These are phyloP conservation scores for Deilephila porcellus DNA, from an alignment of 2,888 invertebrate genomes.

Conservation along the genomic window DNA sequence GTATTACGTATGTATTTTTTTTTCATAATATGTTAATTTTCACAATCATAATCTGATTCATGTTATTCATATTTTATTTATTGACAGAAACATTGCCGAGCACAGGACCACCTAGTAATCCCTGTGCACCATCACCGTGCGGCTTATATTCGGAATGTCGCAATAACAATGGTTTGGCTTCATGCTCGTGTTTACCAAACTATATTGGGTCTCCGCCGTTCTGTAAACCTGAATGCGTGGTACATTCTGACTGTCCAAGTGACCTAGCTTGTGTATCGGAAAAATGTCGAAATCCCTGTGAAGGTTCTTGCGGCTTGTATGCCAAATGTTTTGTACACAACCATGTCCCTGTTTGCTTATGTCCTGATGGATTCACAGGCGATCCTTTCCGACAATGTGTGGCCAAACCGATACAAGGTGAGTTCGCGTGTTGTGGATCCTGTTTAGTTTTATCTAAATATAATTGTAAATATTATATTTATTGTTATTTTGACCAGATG, in stretches of 20 bases:
- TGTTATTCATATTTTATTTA: slow-evolving; percentile 33
- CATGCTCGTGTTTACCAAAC: slow-evolving; percentile 88
- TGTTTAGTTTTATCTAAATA: not conserved
- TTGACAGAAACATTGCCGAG: slow-evolving; percentile 63
- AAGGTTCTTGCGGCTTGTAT: slow-evolving; percentile 87
- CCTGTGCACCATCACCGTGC: slow-evolving; percentile 90
- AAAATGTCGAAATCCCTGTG: slow-evolving; percentile 89
- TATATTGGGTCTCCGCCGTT: slow-evolving; percentile 87
- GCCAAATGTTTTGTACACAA: slow-evolving; percentile 88
- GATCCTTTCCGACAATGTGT: slow-evolving; percentile 89
- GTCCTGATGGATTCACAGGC: slow-evolving; percentile 87
- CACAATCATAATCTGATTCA: not conserved
- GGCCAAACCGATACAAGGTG: slow-evolving; percentile 80
- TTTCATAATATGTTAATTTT: not conserved
- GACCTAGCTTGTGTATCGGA: slow-evolving; percentile 87
- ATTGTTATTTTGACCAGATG: slow-evolving; percentile 47
- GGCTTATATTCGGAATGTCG: slow-evolving; percentile 90
- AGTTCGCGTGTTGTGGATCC: not conserved
- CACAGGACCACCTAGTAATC: slow-evolving; percentile 78
- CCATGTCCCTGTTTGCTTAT: slow-evolving; percentile 90
- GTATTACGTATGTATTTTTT: slow-evolving; percentile 81
- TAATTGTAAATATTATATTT: not conserved
- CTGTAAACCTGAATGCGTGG: slow-evolving; percentile 87
- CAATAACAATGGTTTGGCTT: slow-evolving; percentile 87
- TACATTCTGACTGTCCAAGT: slow-evolving; percentile 87